Base-by-base conservation (phyloP, 2,113 vertebrate genomes). In the Illadopsis cleaveri region DNA sequence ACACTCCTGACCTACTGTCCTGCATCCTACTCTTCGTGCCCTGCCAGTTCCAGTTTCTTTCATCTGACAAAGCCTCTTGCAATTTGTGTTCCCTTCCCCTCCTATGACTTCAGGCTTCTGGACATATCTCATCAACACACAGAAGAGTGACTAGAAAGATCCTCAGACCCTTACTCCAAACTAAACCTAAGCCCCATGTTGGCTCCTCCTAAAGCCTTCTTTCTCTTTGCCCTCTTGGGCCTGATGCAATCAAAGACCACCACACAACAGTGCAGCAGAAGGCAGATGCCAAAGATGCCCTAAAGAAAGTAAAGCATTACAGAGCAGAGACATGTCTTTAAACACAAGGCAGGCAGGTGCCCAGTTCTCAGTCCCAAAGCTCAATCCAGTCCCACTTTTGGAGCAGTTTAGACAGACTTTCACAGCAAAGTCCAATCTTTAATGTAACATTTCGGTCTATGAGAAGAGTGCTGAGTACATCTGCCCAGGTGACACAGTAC, bases 151-250 rank as follows among this genome's bases (percentile, higher is more conserved):
- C 35, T 3, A 0, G 15, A 70, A 61, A 91, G 35, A 81, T 35
- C 23, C 40, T 54, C 24, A 61, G 24, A 68, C 6, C 11, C 20
- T 71, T 50, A 83, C n/a, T 48, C 25, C 48, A 83, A 69, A 61
- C 17, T 53, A 71, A 90, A 79, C 12, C 22, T 0, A 1, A 62
- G 8, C 28, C 22, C 14, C 42, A 35, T 0, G 0, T 2, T 73
- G 16, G 28, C 14, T 84, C 38, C 27, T 84, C 62, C 66, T 38
- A 70, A 66, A 81, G 50, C 22, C 51, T 58, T 51, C 30, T 23
- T 60, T 72, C 31, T 5, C 0, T 28, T 65, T 58, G 40, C 15
- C 25, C 35, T 60, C 69, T 33, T 44, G 30, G 23, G 22, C 30
- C 38, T 22, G 44, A 25, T 12, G 22, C 72, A 82, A 20, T 28